Evolutionary conservation across 2,113 vertebrate genomes (phyloP).

Genomic region (Anoplopoma fimbria): DNA sequence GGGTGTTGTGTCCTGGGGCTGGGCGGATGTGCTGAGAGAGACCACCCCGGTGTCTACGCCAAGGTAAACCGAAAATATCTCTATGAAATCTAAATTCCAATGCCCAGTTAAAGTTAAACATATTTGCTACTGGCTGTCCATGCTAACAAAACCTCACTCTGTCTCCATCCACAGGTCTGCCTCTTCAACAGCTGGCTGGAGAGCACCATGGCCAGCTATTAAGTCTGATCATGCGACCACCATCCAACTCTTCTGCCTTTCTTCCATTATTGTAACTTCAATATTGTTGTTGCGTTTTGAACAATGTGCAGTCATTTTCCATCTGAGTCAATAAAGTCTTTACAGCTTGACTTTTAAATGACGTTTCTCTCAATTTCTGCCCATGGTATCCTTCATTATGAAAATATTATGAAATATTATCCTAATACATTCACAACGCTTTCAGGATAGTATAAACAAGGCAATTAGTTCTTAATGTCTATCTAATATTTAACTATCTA

Average conservation of each 20-base stretch:
- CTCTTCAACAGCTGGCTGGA: slow-evolving; percentile 71
- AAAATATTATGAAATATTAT: too few species aligned
- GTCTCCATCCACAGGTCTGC: slow-evolving; percentile 69
- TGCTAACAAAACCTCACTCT: background rate
- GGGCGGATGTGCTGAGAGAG: too few species aligned
- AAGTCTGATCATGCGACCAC: slow-evolving; percentile 23
- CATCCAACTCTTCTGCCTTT: slow-evolving; percentile 17
- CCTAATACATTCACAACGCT: too few species aligned
- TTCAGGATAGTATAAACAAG: background rate
- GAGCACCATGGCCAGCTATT: slow-evolving; percentile 67
- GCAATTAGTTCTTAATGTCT: background rate
- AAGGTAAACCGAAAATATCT: slow-evolving; percentile 4
- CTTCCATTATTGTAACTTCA: background rate
- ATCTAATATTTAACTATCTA: background rate
- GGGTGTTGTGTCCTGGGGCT: too few species aligned
- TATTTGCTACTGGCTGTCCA: background rate
- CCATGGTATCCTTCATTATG: background rate
- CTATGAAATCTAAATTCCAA: background rate
- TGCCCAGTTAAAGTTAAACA: background rate
- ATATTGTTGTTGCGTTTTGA: background rate
- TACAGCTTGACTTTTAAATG: background rate
- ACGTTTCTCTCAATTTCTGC: background rate
- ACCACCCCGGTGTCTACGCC: too few species aligned
- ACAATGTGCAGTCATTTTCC: slow-evolving; percentile 10
- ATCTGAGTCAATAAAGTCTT: slow-evolving; percentile 54